Conservation (phyloP, 2,797 vertebrate genomes). For the Psittacula echo region DNA sequence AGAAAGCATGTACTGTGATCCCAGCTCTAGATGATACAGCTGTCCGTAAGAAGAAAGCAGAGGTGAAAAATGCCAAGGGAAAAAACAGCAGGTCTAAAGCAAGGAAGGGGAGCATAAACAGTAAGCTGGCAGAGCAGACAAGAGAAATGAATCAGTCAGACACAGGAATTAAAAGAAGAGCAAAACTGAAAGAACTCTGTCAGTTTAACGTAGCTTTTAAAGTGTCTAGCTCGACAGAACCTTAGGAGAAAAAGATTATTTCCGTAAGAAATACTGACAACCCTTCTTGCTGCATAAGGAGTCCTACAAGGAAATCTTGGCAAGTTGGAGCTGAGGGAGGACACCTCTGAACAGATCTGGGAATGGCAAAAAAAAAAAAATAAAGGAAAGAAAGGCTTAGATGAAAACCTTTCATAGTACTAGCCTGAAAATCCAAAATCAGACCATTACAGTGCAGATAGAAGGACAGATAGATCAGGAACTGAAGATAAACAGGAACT, state of each 20-base stretch:
- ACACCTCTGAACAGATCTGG: background rate
- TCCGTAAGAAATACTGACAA: background rate
- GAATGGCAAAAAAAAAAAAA: background rate
- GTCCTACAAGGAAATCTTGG: background rate
- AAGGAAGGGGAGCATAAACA: background rate
- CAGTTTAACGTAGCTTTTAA: constrained; percentile 23
- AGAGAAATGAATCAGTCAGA: constrained; percentile 26
- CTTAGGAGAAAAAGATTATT: background rate
- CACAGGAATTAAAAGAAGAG: background rate
- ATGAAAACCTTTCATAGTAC: background rate
- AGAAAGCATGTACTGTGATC: background rate
- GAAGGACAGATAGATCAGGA: background rate
- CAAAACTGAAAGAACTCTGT: background rate
- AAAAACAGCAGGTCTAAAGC: background rate
- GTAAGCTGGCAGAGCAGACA: background rate
- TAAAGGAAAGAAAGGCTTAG: background rate
- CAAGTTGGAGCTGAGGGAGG: background rate
- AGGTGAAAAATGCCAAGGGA: background rate
- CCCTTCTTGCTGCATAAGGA: background rate
- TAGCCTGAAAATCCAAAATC: background rate
- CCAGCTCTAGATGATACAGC: background rate
- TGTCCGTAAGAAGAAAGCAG: background rate
- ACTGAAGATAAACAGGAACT: constrained; percentile 49
- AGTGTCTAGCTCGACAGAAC: background rate
- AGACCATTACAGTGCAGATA: background rate